Evolutionary conservation across 1,140 invertebrate species (phyloP).

Genomic region (Drosophila subobscura): DNA sequence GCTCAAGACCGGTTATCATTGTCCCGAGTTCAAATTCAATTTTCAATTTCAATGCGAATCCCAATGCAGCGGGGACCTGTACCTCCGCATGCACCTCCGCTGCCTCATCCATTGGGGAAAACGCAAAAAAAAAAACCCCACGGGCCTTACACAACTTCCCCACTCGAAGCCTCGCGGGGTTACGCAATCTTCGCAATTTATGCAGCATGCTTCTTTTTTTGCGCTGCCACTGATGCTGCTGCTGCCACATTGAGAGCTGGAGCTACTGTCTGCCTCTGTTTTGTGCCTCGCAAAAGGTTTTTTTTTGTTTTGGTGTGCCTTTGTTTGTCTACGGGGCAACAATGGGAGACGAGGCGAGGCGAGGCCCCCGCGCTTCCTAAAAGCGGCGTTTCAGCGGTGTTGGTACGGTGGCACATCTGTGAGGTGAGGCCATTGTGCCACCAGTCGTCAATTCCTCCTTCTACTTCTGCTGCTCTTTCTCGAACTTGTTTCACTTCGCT

Average conservation of each 20-base stretch:
- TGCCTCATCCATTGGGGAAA: constrained; percentile 1
- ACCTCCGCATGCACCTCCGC: too few species aligned
- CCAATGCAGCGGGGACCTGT: too few species aligned
- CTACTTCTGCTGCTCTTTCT: constrained; percentile 25
- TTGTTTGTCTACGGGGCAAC: constrained; percentile 45
- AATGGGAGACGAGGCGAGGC: constrained; percentile 36
- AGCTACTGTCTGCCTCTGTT: constrained; percentile 50
- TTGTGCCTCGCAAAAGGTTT: constrained; percentile 75
- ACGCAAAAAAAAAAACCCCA: constrained; percentile 33
- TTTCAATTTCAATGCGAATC: too few species aligned
- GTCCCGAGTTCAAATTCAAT: too few species aligned
- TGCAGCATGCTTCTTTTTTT: constrained; percentile 66
- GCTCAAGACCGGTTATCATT: too few species aligned
- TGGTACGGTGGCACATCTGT: too few species aligned
- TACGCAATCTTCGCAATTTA: constrained; percentile 75
- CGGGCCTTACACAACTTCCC: constrained; percentile 75
- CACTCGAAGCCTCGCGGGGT: constrained; percentile 27
- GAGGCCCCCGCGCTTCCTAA: constrained; percentile 26
- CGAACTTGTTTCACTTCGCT: constrained; percentile 74
- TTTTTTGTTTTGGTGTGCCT: constrained; percentile 15
- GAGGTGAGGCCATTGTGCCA: too few species aligned
- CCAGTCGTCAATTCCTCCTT: too few species aligned
- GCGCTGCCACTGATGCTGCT: constrained; percentile 26
- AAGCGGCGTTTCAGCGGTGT: neutral
- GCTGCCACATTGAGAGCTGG: constrained; percentile 14